Evolutionary conservation across 2,797 vertebrate genomes (phyloP).

Genomic region (Falco biarmicus): DNA sequence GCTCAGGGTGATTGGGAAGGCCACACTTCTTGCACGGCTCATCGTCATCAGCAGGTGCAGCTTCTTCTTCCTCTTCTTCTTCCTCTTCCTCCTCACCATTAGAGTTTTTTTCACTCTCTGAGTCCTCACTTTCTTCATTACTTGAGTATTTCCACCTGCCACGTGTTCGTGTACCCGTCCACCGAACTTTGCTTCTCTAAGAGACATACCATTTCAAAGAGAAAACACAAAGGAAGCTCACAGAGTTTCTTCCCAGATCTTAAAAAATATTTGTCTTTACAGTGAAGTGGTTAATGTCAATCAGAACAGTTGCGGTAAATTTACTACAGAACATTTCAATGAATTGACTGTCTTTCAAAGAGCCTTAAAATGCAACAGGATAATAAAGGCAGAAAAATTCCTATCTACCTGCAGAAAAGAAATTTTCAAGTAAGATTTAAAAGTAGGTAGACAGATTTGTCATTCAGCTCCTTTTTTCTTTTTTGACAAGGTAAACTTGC

Average conservation of each 20-base stretch:
- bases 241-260: neutral
- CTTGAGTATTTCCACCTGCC: slow-evolving; percentile 86
- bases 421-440: neutral
- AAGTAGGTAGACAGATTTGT: neutral
- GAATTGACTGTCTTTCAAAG: neutral
- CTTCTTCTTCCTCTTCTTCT: slow-evolving; percentile 81
- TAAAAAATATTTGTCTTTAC: neutral
- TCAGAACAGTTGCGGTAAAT: neutral
- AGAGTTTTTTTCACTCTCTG: slow-evolving; percentile 80
- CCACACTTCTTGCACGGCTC: slow-evolving; percentile 97
- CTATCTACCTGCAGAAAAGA: neutral
- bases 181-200: slow-evolving; percentile 85
- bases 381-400: neutral
- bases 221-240: slow-evolving; percentile 26
- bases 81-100: slow-evolving; percentile 82
- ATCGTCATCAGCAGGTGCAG: slow-evolving; percentile 81
- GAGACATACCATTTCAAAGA: slow-evolving; percentile 75
- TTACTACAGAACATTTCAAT: neutral
- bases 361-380: neutral
- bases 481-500: neutral
- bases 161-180: slow-evolving; percentile 87
- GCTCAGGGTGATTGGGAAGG: slow-evolving; percentile 95
- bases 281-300: neutral
- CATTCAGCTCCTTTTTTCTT: neutral
- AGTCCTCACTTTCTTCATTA: slow-evolving; percentile 85